These are phyloP conservation scores for Parapristionchus giblindavisi DNA, from an alignment of 2,888 invertebrate genomes.

Conservation along the genomic window DNA sequence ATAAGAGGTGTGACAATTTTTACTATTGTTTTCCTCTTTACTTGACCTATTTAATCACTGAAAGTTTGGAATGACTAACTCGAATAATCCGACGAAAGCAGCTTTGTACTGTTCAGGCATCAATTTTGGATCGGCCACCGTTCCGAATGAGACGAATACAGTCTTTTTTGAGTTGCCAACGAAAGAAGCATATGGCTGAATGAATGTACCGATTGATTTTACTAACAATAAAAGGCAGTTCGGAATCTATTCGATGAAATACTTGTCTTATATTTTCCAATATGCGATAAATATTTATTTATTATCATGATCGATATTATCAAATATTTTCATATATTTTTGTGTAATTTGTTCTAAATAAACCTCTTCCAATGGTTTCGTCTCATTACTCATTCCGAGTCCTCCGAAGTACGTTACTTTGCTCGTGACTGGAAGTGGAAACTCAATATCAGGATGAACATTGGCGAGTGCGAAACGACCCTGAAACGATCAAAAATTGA, in stretches of 20 bases:
- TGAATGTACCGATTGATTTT: not conserved
- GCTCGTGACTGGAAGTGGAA: slow-evolving; percentile 14
- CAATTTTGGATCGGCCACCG: not conserved
- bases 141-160: slow-evolving; percentile 23
- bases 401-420: slow-evolving; percentile 31
- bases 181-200: slow-evolving; percentile 32
- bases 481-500: not conserved
- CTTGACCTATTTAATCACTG: too few relatives aligned
- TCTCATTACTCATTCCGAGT: slow-evolving; percentile 10
- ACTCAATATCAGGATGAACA: slow-evolving; percentile 31
- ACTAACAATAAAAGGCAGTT: too few relatives aligned
- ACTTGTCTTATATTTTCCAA: not conserved
- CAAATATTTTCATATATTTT: not conserved
- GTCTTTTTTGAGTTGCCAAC: not conserved
- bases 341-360: not conserved
- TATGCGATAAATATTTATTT: not conserved
- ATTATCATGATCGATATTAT: not conserved
- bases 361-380: slow-evolving; percentile 28
- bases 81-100: slow-evolving; percentile 2
- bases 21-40: too few relatives aligned
- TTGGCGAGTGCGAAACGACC: slow-evolving; percentile 10
- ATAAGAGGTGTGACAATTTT: too few relatives aligned
- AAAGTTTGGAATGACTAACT: not conserved
- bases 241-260: not conserved
- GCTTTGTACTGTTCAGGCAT: slow-evolving; percentile 7